Conservation (phyloP, 2,797 vertebrate species). For the Triplophysa yarkandensis region DNA sequence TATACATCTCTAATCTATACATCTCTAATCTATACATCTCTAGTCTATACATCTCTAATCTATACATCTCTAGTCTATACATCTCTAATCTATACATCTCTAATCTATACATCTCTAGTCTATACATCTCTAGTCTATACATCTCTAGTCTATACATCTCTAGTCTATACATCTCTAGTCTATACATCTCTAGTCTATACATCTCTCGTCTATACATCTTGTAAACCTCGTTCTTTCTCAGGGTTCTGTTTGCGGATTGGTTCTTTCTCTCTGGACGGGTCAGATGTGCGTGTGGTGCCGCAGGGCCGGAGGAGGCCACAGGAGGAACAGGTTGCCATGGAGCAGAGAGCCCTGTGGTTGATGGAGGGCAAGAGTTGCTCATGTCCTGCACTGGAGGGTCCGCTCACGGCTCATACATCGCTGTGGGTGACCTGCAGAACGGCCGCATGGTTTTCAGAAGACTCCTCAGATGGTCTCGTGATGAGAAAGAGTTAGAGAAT, state of each 20-base stretch:
- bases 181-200: no score
- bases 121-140: no score
- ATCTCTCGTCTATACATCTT: not conserved
- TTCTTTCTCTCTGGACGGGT: slow-evolving; percentile 66
- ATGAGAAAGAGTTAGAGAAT: slow-evolving; percentile 77
- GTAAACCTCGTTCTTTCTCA: slow-evolving; percentile 55
- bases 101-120: no score
- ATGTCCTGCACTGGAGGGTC: slow-evolving; percentile 73
- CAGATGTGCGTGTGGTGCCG: slow-evolving; percentile 74
- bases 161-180: no score
- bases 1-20: no score
- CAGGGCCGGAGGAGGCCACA: slow-evolving; percentile 69
- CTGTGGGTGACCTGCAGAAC: slow-evolving; percentile 69
- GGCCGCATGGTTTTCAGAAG: slow-evolving; percentile 74
- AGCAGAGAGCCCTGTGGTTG: slow-evolving; percentile 76
- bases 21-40: no score
- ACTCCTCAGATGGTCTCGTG: slow-evolving; percentile 74
- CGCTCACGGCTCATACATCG: slow-evolving; percentile 65
- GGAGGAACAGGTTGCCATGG: slow-evolving; percentile 69
- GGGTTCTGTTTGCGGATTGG: slow-evolving; percentile 74
- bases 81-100: no score
- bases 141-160: no score
- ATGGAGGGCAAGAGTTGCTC: slow-evolving; percentile 70
- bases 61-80: no score
- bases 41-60: no score